Evolutionary conservation across 2,113 vertebrate genomes (phyloP).

Genomic region (Oriolus oriolus): DNA sequence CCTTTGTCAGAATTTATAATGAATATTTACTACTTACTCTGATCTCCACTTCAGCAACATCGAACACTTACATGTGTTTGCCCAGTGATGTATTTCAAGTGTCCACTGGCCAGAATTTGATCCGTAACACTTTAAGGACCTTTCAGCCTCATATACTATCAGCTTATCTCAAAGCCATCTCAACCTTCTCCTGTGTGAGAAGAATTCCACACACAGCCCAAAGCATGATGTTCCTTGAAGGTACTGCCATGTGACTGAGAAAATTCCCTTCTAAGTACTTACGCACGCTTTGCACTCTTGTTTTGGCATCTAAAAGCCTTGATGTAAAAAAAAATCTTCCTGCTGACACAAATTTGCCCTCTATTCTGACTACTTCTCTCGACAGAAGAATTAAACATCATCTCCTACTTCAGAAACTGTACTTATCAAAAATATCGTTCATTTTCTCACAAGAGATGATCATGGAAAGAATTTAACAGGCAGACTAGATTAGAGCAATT

Average conservation of each 20-base stretch:
- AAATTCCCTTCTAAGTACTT: background rate
- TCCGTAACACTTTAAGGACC: background rate
- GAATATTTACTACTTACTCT: background rate
- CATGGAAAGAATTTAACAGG: background rate
- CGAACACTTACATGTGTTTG: background rate
- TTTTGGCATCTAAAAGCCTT: background rate
- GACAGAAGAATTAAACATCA: background rate
- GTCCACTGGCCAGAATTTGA: background rate
- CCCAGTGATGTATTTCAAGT: background rate
- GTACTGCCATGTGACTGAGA: background rate
- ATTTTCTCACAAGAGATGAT: background rate
- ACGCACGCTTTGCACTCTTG: background rate
- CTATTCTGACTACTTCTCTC: background rate
- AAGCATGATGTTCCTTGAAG: background rate
- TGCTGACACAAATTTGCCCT: background rate
- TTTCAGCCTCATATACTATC: background rate
- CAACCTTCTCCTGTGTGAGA: rapidly evolving
- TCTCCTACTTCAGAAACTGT: background rate
- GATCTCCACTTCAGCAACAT: background rate
- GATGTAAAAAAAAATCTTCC: background rate
- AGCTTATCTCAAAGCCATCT: background rate
- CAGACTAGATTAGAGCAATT: background rate
- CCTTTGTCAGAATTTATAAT: background rate
- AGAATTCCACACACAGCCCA: background rate
- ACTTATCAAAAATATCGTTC: background rate